Conservation (phyloP, 2,113 vertebrate genomes). For the Talpa occidentalis region DNA sequence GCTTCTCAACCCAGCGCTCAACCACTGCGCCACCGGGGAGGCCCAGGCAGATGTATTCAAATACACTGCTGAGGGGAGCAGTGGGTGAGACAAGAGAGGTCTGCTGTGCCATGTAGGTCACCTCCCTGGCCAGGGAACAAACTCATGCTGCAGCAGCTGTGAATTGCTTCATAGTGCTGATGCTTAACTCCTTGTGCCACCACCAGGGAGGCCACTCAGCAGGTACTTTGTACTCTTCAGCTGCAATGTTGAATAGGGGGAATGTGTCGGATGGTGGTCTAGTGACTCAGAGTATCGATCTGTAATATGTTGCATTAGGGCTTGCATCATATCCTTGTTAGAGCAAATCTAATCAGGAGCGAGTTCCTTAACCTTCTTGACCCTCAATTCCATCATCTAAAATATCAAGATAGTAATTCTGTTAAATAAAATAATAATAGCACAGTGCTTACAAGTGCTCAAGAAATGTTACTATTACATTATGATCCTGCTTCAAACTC, state of each 20-base stretch:
- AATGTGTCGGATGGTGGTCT: neutral
- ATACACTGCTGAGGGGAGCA: too few species aligned
- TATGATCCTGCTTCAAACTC: neutral
- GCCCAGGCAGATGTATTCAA: too few species aligned
- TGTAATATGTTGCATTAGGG: neutral
- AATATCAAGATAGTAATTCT: neutral
- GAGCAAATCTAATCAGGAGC: neutral
- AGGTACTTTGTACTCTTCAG: neutral
- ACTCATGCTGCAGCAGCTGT: too few species aligned
- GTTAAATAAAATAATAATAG: slow-evolving; percentile 10
- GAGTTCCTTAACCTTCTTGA: neutral
- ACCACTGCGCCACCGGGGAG: too few species aligned
- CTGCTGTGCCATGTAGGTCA: too few species aligned
- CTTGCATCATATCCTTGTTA: neutral
- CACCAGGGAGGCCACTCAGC: too few species aligned
- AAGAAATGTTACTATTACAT: neutral
- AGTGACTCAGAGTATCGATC: neutral
- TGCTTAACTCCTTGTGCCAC: too few species aligned
- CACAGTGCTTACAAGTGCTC: neutral
- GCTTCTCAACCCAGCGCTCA: too few species aligned
- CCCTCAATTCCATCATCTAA: neutral
- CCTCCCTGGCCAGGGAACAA: too few species aligned
- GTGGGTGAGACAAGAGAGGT: too few species aligned
- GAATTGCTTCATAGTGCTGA: too few species aligned
- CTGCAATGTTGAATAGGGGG: neutral